Evolutionary conservation across 2,113 vertebrate species (phyloP).

Genomic region (Formicarius rufipectus): DNA sequence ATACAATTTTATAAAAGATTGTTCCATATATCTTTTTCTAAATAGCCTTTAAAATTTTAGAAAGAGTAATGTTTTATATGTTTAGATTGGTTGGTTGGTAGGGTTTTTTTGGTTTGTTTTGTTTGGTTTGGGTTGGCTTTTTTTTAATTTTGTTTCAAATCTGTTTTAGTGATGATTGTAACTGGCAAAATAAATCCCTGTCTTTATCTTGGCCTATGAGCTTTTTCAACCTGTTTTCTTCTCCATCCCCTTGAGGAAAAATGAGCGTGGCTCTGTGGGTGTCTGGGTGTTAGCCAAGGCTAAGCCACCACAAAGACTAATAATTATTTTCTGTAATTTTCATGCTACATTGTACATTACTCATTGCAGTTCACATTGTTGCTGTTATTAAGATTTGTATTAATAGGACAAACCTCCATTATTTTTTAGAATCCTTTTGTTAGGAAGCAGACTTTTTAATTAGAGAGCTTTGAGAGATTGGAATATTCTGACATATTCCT

Average conservation of each 20-base stretch:
- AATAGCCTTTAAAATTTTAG: not conserved
- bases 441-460: not conserved
- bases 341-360: not conserved
- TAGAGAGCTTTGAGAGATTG: not conserved
- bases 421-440: not conserved
- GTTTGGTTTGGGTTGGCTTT: too few species aligned
- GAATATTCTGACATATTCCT: not conserved
- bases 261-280: not conserved
- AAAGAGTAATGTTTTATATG: rapidly evolving
- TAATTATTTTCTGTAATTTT: not conserved
- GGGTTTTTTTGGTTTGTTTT: too few species aligned
- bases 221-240: not conserved
- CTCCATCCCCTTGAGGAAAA: not conserved
- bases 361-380: not conserved
- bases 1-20: too few species aligned
- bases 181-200: not conserved
- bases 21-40: not conserved
- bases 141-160: not conserved
- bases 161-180: not conserved
- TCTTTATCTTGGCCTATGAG: not conserved
- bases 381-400: not conserved
- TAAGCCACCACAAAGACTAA: not conserved
- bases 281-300: not conserved
- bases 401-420: not conserved
- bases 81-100: too few species aligned